phyloP scores from a whole-genome alignment of 2,888 invertebrate species.

The Meiosimyza platycephala region DNA sequence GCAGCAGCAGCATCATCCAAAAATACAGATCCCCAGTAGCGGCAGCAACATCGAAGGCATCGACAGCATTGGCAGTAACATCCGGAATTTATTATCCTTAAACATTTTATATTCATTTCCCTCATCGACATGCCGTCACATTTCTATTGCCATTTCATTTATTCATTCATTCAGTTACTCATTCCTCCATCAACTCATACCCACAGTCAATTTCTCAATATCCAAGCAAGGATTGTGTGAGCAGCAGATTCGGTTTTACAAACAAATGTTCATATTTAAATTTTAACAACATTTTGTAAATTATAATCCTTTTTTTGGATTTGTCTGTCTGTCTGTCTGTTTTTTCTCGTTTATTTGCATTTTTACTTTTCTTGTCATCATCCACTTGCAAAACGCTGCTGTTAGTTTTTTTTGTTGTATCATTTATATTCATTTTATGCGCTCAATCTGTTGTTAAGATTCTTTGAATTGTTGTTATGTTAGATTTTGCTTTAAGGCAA shows the following conservation, averaged over 20 bases:
- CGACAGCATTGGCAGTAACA: background rate
- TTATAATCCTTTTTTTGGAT: conserved; percentile 16
- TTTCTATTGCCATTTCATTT: background rate
- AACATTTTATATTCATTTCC: conserved; percentile 13
- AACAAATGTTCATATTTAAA: conserved; percentile 24
- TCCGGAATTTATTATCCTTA: conserved; percentile 25
- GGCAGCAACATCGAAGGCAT: background rate
- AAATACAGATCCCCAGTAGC: background rate
- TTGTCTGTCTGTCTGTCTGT: background rate
- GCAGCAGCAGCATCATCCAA: too few relatives aligned
- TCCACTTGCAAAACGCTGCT: too few relatives aligned
- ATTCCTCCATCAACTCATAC: background rate
- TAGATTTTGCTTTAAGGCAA: background rate
- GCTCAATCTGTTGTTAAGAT: background rate
- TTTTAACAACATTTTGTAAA: conserved; percentile 21
- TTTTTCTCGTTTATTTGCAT: background rate
- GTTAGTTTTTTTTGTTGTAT: background rate
- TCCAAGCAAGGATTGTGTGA: background rate
- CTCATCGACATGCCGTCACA: background rate
- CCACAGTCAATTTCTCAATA: background rate
- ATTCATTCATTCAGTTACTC: background rate
- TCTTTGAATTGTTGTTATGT: conserved; percentile 3
- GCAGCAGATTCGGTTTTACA: background rate
- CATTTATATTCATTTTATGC: too few relatives aligned
- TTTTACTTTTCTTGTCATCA: background rate